phyloP scores from a whole-genome alignment of 2,113 vertebrate genomes.

The Indicator maculatus region DNA sequence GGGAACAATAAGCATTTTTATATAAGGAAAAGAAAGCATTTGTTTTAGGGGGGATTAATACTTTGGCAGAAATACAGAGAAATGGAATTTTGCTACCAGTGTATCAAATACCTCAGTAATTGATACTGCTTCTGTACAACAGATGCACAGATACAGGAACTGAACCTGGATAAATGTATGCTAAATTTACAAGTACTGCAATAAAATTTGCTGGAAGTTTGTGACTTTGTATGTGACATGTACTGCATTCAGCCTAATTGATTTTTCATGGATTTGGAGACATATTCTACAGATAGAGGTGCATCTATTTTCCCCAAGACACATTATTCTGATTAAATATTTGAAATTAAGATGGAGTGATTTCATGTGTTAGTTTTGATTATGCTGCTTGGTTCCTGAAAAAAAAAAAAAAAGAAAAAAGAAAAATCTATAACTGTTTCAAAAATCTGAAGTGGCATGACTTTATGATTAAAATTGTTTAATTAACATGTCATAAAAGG shows the following conservation, averaged over 20 bases:
- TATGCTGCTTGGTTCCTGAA: neutral
- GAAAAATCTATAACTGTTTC: neutral
- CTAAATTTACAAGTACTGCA: neutral
- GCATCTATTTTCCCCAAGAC: conserved; percentile 11
- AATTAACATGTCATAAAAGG: conserved; percentile 32
- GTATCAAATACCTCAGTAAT: conserved; percentile 21
- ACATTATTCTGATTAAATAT: conserved; percentile 61
- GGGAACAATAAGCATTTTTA: conserved; percentile 35
- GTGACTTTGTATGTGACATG: neutral
- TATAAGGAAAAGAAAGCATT: neutral
- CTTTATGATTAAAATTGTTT: conserved; percentile 48
- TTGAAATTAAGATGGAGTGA: conserved; percentile 51
- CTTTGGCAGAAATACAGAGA: conserved; percentile 27
- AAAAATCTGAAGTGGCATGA: neutral
- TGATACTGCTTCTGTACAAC: neutral
- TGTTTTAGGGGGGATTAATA: conserved; percentile 32
- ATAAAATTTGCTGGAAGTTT: neutral
- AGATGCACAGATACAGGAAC: neutral
- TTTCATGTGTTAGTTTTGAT: conserved; percentile 22
- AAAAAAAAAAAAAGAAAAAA: neutral
- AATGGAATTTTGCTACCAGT: conserved; percentile 17
- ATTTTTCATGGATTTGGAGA: conserved; percentile 12
- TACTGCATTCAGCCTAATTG: neutral
- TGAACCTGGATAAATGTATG: neutral
- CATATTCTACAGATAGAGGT: neutral